phyloP scores from a whole-genome alignment of 1,140 invertebrate genomes.

The Zaprionus davidi region DNA sequence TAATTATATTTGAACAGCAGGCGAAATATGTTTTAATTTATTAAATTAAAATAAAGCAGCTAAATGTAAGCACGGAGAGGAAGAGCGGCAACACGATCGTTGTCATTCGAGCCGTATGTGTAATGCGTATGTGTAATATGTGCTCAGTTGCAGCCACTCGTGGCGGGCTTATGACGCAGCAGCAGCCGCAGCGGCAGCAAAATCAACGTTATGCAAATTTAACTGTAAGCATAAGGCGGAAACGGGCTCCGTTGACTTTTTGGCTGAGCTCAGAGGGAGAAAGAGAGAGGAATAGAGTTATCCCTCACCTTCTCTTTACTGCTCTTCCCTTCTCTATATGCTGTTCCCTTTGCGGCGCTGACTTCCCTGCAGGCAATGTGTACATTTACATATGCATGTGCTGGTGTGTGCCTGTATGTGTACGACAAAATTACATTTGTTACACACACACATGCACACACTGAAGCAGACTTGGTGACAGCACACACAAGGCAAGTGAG shows the following conservation, averaged over 20 bases:
- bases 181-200: conserved; percentile 33
- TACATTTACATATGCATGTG: conserved; percentile 27
- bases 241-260: conserved; percentile 29
- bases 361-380: conserved; percentile 38
- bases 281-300: background rate
- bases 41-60: conserved; percentile 70
- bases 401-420: conserved; percentile 12
- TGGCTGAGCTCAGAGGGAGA: background rate
- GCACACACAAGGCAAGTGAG: background rate
- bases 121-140: conserved; percentile 40
- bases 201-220: conserved; percentile 80
- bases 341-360: background rate
- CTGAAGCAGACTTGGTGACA: conserved; percentile 25
- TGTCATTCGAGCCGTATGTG: conserved; percentile 68
- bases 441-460: conserved; percentile 40
- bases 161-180: background rate
- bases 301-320: conserved; percentile 15
- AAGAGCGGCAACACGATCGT: conserved; percentile 36
- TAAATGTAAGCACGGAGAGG: conserved; percentile 36
- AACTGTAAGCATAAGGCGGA: conserved; percentile 68
- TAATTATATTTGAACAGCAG: conserved; percentile 76
- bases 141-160: background rate
- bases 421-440: conserved; percentile 61
- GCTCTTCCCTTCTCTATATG: conserved; percentile 21
- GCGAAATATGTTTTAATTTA: conserved; percentile 80